Conservation (phyloP, 1,140 invertebrate species). For the Coelopa frigida region DNA sequence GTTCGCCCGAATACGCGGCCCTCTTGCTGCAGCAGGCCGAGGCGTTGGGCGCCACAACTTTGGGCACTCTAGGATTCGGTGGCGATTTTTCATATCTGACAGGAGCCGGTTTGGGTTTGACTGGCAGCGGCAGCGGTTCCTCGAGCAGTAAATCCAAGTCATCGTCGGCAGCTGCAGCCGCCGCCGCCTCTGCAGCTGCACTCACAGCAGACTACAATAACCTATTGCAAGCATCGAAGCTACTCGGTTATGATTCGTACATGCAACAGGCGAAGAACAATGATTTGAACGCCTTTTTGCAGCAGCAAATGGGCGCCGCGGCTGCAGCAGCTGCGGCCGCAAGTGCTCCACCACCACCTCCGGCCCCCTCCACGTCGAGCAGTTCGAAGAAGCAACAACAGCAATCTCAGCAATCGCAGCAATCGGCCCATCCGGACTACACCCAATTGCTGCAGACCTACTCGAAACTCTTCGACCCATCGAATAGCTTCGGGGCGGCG, state of each 20-base stretch:
- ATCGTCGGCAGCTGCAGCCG: constrained; percentile 21
- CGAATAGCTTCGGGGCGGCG: constrained; percentile 32
- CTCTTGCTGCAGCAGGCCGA: constrained; percentile 40
- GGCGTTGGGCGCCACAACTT: constrained; percentile 37
- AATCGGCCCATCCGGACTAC: constrained; percentile 25
- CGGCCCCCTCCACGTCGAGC: constrained; percentile 2
- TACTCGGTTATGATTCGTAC: constrained; percentile 40
- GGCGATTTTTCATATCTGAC: constrained; percentile 36
- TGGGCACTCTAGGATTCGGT: constrained; percentile 38
- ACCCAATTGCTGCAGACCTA: constrained; percentile 37
- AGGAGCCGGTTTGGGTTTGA: constrained; percentile 18
- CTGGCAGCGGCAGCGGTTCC: constrained; percentile 9
- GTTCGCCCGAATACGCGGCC: constrained; percentile 40
- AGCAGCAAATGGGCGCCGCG: constrained; percentile 39
- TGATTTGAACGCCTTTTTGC: constrained; percentile 36
- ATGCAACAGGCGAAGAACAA: constrained; percentile 39
- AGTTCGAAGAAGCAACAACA: constrained; percentile 17
- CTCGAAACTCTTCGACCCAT: constrained; percentile 38
- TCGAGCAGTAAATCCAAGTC: constrained; percentile 16
- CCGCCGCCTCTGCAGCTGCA: constrained; percentile 31
- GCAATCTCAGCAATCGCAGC: constrained; percentile 6
- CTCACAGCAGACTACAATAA: constrained; percentile 39
- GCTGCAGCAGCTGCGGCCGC: constrained; percentile 29
- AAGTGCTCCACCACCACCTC: constrained; percentile 8
- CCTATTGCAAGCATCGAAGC: constrained; percentile 37